Evolutionary conservation across 2,797 vertebrate genomes (phyloP).

Genomic region (Tinamus major): DNA sequence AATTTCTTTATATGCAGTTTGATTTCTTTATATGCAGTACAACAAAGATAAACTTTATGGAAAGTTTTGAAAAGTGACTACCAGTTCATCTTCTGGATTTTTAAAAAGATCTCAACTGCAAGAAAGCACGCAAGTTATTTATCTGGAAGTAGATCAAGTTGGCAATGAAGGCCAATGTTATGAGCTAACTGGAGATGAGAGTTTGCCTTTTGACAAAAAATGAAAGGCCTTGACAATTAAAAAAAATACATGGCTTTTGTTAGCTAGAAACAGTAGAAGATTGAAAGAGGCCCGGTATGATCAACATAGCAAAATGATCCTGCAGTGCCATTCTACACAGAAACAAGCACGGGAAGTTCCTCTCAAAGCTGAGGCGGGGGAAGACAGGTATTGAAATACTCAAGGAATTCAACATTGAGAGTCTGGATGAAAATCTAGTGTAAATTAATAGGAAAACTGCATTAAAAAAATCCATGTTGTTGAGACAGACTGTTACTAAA

Average conservation of each 20-base stretch:
- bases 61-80: neutral
- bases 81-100: neutral
- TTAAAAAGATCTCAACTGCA: neutral
- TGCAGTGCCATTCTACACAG: neutral
- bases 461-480: neutral
- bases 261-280: neutral
- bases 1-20: neutral
- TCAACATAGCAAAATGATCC: neutral
- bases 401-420: neutral
- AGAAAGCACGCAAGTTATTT: neutral
- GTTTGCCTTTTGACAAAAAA: neutral
- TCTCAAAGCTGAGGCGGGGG: neutral
- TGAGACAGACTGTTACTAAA: neutral
- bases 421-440: neutral
- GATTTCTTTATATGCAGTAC: neutral
- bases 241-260: neutral
- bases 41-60: neutral
- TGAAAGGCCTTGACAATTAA: neutral
- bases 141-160: neutral
- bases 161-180: neutral
- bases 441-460: neutral
- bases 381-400: neutral
- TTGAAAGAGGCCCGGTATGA: neutral
- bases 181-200: neutral
- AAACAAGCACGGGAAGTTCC: neutral